Evolutionary conservation across 2,797 vertebrate species (phyloP).

Genomic region (Brachyrhaphis roseni): DNA sequence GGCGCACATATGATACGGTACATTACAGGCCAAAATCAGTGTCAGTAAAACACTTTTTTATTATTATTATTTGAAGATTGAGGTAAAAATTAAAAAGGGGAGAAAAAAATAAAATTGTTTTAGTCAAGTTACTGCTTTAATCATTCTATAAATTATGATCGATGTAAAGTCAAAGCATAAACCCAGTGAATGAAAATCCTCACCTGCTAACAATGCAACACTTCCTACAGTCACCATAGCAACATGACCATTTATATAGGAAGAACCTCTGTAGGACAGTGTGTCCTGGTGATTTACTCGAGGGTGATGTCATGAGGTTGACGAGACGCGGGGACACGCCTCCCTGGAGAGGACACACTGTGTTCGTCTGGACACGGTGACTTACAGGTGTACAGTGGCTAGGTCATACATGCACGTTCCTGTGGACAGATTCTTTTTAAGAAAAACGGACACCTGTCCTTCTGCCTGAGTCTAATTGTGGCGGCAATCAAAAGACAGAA

Average conservation of each 20-base stretch:
- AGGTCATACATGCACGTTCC: not conserved
- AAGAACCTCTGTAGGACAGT: conserved; percentile 53
- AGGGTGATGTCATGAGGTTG: conserved; percentile 52
- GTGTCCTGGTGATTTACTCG: conserved; percentile 41
- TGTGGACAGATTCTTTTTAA: not conserved
- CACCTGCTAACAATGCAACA: conserved; percentile 4
- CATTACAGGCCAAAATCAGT: not conserved
- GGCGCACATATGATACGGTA: not conserved
- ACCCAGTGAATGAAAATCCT: conserved; percentile 23
- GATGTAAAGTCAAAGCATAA: not conserved
- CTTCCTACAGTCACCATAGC: conserved; percentile 30
- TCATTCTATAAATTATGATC: not conserved
- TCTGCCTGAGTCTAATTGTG: conserved; percentile 23
- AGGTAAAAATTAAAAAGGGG: not conserved
- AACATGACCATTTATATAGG: conserved; percentile 38
- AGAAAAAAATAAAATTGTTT: not conserved
- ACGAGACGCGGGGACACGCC: conserved; percentile 37
- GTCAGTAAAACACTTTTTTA: not conserved
- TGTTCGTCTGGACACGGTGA: conserved; percentile 40
- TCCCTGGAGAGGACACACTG: conserved; percentile 54
- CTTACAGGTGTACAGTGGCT: conserved; percentile 21
- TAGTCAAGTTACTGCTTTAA: not conserved
- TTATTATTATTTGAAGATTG: not conserved
- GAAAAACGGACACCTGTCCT: conserved; percentile 31
- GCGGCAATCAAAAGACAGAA: conserved; percentile 39